These are phyloP conservation scores for Anoncus sp. DNA, from an alignment of 2,888 invertebrate genomes.

Conservation along the genomic window DNA sequence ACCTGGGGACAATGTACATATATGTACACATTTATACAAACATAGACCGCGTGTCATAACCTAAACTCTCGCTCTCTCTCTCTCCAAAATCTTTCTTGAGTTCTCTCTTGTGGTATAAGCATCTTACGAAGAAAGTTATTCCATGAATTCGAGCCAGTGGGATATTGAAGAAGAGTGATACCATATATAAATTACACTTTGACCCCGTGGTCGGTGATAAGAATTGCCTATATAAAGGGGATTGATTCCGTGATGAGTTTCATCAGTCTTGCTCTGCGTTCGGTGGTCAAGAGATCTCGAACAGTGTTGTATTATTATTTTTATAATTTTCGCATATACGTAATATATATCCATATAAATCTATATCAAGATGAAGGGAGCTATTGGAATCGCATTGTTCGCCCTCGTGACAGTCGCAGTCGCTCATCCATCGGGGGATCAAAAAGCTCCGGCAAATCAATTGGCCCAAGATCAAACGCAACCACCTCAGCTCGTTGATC, in stretches of 20 bases:
- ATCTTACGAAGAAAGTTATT: slow-evolving; percentile 29
- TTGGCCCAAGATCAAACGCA: slow-evolving; percentile 11
- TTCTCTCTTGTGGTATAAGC: background rate
- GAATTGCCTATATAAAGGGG: slow-evolving; percentile 77
- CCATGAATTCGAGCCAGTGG: slow-evolving; percentile 35
- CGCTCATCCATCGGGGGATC: slow-evolving; percentile 54
- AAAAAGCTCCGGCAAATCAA: slow-evolving; percentile 31
- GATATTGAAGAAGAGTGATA: slow-evolving; percentile 44
- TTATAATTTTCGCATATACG: background rate
- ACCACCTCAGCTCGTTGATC: slow-evolving; percentile 64
- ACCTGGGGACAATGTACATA: background rate
- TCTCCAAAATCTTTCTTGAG: background rate
- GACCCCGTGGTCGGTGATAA: slow-evolving; percentile 75
- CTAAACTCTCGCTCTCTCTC: background rate
- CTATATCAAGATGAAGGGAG: slow-evolving; percentile 68
- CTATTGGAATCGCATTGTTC: slow-evolving; percentile 63
- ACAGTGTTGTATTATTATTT: slow-evolving; percentile 33
- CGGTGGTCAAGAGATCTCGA: slow-evolving; percentile 48
- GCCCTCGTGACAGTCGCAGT: slow-evolving; percentile 61
- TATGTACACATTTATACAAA: slow-evolving; percentile 7
- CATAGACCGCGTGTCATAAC: background rate
- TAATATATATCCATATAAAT: slow-evolving; percentile 18
- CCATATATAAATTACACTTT: slow-evolving; percentile 72
- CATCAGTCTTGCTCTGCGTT: slow-evolving; percentile 71
- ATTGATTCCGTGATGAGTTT: slow-evolving; percentile 46